These are phyloP conservation scores for Orthonychiurus folsomi DNA, from an alignment of 2,888 invertebrate species.

Conservation along the genomic window DNA sequence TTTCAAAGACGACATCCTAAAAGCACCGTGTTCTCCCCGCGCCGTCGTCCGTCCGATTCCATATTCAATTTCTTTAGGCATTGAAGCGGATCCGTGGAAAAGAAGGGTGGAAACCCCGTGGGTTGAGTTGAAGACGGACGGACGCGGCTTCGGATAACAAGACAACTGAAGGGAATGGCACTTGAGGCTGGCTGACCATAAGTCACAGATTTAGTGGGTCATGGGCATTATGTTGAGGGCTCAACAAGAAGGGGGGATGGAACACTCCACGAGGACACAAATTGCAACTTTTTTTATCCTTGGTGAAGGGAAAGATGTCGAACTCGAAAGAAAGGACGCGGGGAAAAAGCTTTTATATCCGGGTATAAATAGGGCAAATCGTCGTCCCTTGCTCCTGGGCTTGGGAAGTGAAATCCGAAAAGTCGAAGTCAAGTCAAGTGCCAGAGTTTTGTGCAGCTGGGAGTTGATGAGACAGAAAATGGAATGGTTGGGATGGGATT, in stretches of 20 bases:
- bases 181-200: background rate
- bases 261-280: background rate
- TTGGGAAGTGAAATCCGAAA: background rate
- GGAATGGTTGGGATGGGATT: no score
- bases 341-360: background rate
- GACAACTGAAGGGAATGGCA: background rate
- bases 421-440: background rate
- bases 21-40: no score
- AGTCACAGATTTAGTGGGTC: conserved; percentile 1
- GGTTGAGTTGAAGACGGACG: no score
- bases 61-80: background rate
- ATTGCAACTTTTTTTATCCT: background rate
- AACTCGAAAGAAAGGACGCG: background rate
- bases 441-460: background rate
- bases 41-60: no score
- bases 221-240: background rate
- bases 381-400: background rate
- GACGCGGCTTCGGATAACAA: no score
- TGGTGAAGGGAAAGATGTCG: background rate
- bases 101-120: background rate
- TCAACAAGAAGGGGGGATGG: background rate
- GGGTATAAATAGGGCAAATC: no score
- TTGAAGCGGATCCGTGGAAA: background rate
- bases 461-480: background rate
- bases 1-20: no score